Evolutionary conservation across 2,888 invertebrate genomes (phyloP).

Genomic region (Andrena camellia): DNA sequence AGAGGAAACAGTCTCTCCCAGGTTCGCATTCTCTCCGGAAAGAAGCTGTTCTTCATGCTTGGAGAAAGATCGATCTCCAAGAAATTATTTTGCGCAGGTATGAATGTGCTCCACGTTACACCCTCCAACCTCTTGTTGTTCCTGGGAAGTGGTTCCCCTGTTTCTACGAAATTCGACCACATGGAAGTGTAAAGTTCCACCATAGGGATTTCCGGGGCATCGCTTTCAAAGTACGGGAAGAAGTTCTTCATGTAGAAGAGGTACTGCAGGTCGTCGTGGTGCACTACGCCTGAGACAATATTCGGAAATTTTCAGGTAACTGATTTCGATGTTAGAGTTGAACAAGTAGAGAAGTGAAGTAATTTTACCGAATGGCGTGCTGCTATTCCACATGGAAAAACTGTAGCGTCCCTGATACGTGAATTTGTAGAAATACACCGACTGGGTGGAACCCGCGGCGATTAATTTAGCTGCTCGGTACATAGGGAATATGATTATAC

Average conservation of each 20-base stretch:
- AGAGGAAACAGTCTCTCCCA: conserved; percentile 85
- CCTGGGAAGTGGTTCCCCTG: conserved; percentile 86
- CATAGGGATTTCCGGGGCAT: conserved; percentile 85
- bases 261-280: conserved; percentile 87
- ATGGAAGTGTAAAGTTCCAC: conserved; percentile 84
- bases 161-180: conserved; percentile 84
- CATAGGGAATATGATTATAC: conserved; percentile 87
- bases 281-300: conserved; percentile 83
- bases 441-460: conserved; percentile 86
- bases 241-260: conserved; percentile 83
- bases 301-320: neutral
- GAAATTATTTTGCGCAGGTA: conserved; percentile 81
- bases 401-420: conserved; percentile 88
- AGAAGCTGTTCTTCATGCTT: conserved; percentile 82
- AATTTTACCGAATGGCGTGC: conserved; percentile 85
- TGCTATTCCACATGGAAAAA: conserved; percentile 86
- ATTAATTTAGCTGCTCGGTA: conserved; percentile 88
- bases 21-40: conserved; percentile 82
- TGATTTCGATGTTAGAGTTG: neutral
- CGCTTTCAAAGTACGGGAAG: conserved; percentile 83
- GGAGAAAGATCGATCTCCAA: conserved; percentile 84
- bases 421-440: conserved; percentile 88
- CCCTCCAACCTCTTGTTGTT: conserved; percentile 70
- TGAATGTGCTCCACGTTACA: conserved; percentile 84
- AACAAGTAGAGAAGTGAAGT: neutral